Base-by-base conservation (phyloP, 2,888 invertebrate genomes). In the Melieria picta region DNA sequence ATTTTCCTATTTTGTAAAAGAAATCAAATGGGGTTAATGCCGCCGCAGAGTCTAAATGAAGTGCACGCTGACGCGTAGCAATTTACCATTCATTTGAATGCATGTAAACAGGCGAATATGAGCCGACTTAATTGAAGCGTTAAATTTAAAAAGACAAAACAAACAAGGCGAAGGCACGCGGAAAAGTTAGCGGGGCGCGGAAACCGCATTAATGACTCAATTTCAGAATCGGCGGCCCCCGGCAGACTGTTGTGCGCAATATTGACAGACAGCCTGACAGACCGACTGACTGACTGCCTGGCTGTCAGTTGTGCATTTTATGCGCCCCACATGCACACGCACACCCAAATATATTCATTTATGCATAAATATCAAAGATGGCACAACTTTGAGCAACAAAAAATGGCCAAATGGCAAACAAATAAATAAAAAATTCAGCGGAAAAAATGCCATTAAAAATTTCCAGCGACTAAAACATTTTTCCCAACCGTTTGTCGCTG, bases 61-160 rank as follows among this genome's bases (percentile, higher is more conserved):
- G 30, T 30, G 30, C 16, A 13, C 3, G n/a, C 9, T n/a, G 16
- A 10, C n/a, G 6, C 45, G 10, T 42, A 42, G 42, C 30, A 50
- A 7, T 16, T 60, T 7, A 4, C 4, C 7, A 43, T 4, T 7
- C 13, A 13, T 60, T 30, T 42, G 42, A 16, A 43, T 43, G 52
- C 60, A 48, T 50, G 11, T 58, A 58, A 7, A 43, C 46, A 10
- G 43, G 9, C 45, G 63, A 60, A 67, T n/a, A 64, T 45, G 48
- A 47, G 16, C 9, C 70, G 75, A 74, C 77, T 77, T 80, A 80
- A 80, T 80, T 80, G 80, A 76, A 77, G 71, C 79, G 78, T 77
- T 75, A 79, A 78, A 79, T 77, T 72, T 76, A 77, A 43, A 48
- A 58, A 50, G 16, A 30, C 50, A 42, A 48, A 64, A 64, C n/a